Conservation (phyloP, 2,888 invertebrate genomes). For the Eustalomyia histrio region DNA sequence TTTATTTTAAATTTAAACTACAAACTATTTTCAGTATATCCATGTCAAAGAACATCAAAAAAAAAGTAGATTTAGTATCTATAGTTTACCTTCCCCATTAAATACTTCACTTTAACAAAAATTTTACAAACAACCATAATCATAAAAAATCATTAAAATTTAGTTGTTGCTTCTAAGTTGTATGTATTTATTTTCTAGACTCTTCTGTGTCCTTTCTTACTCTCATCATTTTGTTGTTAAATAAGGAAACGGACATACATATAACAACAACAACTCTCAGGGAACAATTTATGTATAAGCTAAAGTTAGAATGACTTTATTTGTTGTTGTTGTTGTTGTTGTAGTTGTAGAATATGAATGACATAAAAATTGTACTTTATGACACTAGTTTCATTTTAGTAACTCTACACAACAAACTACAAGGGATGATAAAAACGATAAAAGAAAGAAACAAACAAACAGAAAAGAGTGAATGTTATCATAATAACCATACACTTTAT, state of each 20-base stretch:
- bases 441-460: too few species aligned
- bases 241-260: slow-evolving; percentile 35
- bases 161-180: slow-evolving; percentile 27
- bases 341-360: slow-evolving; percentile 20
- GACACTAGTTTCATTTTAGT: slow-evolving; percentile 6
- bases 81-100: not conserved
- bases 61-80: too few species aligned
- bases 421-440: not conserved
- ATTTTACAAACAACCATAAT: slow-evolving; percentile 4
- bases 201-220: not conserved
- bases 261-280: slow-evolving; percentile 27
- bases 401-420: slow-evolving; percentile 9
- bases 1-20: too few species aligned
- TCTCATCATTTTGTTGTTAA: slow-evolving; percentile 22
- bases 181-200: not conserved
- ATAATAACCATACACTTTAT: slow-evolving; percentile 1
- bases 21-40: too few species aligned
- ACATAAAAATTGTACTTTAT: slow-evolving; percentile 33
- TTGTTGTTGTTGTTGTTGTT: slow-evolving; percentile 15
- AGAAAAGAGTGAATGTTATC: slow-evolving; percentile 3
- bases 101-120: not conserved
- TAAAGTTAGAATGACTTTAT: slow-evolving; percentile 8
- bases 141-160: slow-evolving; percentile 41
- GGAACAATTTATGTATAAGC: slow-evolving; percentile 33
- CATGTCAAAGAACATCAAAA: too few species aligned